phyloP scores from a whole-genome alignment of 2,888 invertebrate species.

The Drosophila quinaria region DNA sequence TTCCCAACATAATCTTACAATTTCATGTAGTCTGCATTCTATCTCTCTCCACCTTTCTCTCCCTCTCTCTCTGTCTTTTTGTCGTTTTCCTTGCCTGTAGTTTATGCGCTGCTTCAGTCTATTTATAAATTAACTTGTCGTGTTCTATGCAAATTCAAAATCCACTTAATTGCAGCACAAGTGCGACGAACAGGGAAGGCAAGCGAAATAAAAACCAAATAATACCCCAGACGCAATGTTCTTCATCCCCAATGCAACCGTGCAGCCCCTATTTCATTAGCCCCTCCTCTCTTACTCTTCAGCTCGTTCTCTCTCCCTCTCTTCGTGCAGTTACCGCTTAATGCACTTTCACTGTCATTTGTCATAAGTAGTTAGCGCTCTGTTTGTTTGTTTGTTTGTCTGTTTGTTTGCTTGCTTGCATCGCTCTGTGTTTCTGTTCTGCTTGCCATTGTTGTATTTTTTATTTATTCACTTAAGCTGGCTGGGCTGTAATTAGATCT shows the following conservation, averaged over 20 bases:
- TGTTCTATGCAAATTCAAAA: constrained; percentile 67
- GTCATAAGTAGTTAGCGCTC: constrained; percentile 72
- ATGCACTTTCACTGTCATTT: constrained; percentile 76
- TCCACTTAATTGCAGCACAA: constrained; percentile 62
- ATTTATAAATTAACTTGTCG: constrained; percentile 66
- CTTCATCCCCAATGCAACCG: constrained; percentile 1
- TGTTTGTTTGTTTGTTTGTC: constrained; percentile 48
- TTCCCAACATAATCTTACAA: constrained; percentile 1
- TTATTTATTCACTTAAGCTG: constrained; percentile 68
- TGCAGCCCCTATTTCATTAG: not conserved
- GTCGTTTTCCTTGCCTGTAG: constrained; percentile 12
- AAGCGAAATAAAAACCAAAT: constrained; percentile 47
- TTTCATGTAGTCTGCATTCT: not conserved
- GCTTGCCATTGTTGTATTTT: constrained; percentile 28
- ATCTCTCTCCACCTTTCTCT: not conserved
- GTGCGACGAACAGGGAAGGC: constrained; percentile 15
- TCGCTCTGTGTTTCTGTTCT: constrained; percentile 19
- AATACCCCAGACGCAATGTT: constrained; percentile 43
- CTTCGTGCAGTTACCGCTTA: constrained; percentile 51
- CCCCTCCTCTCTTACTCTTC: not conserved
- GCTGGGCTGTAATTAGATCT: constrained; percentile 64
- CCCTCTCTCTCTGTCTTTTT: not conserved
- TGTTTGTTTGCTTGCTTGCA: constrained; percentile 42
- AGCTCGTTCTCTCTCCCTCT: constrained; percentile 21
- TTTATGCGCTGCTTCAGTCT: constrained; percentile 33